A percentile compares a stretch with the other conserved stretches of the same genome.
phyloP scores from a whole-genome alignment of 2,113 vertebrate genomes.

The Gnathonemus echidnorhynchus region DNA sequence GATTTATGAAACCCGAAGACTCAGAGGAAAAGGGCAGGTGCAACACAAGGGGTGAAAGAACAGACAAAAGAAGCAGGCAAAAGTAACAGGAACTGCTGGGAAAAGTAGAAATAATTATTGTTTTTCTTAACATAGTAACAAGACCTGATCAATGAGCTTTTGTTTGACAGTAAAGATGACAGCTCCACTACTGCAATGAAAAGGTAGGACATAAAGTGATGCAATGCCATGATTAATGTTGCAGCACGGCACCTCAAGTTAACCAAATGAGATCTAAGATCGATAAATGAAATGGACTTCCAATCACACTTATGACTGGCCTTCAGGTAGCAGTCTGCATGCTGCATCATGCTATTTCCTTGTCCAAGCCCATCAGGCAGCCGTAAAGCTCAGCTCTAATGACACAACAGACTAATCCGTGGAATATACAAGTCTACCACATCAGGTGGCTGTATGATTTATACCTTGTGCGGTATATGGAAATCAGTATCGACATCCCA shows the following conservation, averaged over 20 bases:
- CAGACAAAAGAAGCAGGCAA: not conserved
- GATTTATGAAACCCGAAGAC: constrained; percentile 2
- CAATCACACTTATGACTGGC: not conserved
- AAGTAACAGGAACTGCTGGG: not conserved
- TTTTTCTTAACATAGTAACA: not conserved
- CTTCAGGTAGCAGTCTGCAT: not conserved
- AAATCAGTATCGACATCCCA: not conserved
- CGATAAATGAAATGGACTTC: not conserved
- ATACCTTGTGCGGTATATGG: not conserved
- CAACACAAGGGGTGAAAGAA: not conserved
- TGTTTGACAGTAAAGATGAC: not conserved
- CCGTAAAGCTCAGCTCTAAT: not conserved
- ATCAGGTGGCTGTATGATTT: not conserved
- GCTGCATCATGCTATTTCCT: not conserved
- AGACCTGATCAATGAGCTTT: not conserved
- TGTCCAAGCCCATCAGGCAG: not conserved
- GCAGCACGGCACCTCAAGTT: not conserved
- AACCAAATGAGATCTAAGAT: not conserved
- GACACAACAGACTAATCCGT: not conserved
- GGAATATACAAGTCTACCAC: not conserved
- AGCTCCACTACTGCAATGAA: not conserved
- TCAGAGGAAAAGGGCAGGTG: not conserved
- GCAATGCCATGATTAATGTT: not conserved
- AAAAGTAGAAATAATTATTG: not conserved
- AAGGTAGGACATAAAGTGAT: not conserved